Evolutionary conservation across 92 coral and sea anemone species (phyloP), one percentile per base, ranked within the genome.

Genomic region (Actinostola sp.): DNA sequence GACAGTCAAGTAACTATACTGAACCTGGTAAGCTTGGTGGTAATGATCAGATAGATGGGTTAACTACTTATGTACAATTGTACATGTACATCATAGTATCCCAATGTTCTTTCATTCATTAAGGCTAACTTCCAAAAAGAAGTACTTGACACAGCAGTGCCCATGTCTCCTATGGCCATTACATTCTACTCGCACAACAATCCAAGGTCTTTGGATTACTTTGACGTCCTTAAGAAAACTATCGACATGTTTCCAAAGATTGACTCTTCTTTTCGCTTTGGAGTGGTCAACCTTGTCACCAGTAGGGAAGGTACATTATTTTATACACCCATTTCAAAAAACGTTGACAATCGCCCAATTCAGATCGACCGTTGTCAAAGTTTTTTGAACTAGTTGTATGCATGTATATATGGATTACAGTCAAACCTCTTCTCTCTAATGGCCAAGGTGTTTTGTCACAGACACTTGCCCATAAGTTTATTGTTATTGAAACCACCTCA

Each of bases 141-240:
- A 66, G 92, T 88, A 11, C 79, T 94, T 48, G 88, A 91, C 44
- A 85, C 97, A 57, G 68, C 53, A 11, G 41, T 63, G 35, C 98
- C 93, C 29, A 82, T 36, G 34, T 83, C 94, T 2, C 97, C 98
- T 29, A 86, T 55, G 25, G 84, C 83, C 25, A 88, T 94, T 55
- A 78, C 87, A 13, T 83, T 94, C 77, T 94, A 85, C 70, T 94
- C 98, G 1, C 89, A 88, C 21, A 67, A 88, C 32, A 91, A 81
- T 44, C 82, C 87, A 13, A 72, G 80, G 60, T 75, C 98, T 16
- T 76, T 88, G 20, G 81, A 62, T 73, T 94, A 94, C 80, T 58
- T 88, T 8, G 50, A 82, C 63, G 79, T 72, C 19, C 80, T 88
- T 31, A 68, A 66, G 15, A 86, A 85, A 14, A 76, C 89, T 11